These are phyloP conservation scores for Orgyia antiqua DNA, from an alignment of 2,888 invertebrate genomes.

Conservation along the genomic window DNA sequence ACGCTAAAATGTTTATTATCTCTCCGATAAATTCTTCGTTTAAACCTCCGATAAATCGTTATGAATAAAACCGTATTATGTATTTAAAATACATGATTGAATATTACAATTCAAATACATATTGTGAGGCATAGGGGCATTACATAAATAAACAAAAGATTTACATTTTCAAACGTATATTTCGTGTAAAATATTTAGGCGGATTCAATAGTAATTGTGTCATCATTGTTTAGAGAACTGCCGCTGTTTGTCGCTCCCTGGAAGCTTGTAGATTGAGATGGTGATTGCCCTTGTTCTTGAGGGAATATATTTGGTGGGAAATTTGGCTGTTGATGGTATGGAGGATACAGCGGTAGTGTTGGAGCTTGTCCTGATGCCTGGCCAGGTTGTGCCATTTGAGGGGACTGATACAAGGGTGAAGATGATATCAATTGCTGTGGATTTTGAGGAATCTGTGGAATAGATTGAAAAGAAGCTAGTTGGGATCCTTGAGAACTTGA, in stretches of 20 bases:
- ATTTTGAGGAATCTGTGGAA: constrained; percentile 3
- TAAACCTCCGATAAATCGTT: too few relatives aligned
- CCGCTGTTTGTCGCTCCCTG: constrained; percentile 41
- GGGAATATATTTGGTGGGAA: constrained; percentile 30
- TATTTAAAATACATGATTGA: too few relatives aligned
- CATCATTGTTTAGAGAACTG: constrained; percentile 58
- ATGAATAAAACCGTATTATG: too few relatives aligned
- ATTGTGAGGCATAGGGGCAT: too few relatives aligned
- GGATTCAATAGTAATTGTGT: constrained; percentile 65
- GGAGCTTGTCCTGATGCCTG: constrained; percentile 21
- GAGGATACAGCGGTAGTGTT: constrained; percentile 26
- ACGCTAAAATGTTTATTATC: too few relatives aligned
- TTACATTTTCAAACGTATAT: too few relatives aligned
- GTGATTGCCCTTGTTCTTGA: constrained; percentile 35
- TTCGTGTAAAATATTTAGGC: constrained; percentile 40
- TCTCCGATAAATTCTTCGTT: too few relatives aligned
- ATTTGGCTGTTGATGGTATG: constrained; percentile 34
- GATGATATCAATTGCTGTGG: constrained; percentile 10
- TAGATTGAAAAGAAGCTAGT: background rate
- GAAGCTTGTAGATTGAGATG: constrained; percentile 43
- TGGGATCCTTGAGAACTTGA: constrained; percentile 1
- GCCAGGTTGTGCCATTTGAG: constrained; percentile 11
- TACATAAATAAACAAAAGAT: too few relatives aligned
- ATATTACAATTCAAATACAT: too few relatives aligned
- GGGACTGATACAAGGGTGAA: constrained; percentile 28